These are phyloP conservation scores for Chelonus insularis DNA, from an alignment of 1,140 invertebrate species.

Conservation along the genomic window DNA sequence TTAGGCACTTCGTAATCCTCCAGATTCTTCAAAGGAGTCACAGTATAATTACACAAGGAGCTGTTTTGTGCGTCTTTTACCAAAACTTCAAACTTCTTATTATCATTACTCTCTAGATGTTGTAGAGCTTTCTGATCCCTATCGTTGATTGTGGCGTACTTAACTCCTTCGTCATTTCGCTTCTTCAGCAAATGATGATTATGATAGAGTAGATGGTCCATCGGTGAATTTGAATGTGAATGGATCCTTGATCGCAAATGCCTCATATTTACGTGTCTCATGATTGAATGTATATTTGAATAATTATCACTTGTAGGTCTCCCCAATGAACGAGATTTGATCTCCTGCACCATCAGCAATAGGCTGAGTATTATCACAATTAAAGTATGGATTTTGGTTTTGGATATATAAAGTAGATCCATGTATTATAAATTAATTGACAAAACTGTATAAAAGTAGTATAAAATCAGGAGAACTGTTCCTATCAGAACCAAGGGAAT, in stretches of 20 bases:
- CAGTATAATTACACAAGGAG: conserved; percentile 15
- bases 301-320: too few species aligned
- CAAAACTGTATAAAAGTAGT: neutral
- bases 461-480: neutral
- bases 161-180: neutral
- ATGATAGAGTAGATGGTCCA: too few species aligned
- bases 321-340: too few species aligned
- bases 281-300: too few species aligned
- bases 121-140: neutral
- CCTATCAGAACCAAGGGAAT: conserved; percentile 4
- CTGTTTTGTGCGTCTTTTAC: conserved; percentile 9
- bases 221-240: too few species aligned
- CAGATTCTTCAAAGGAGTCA: neutral
- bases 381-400: too few species aligned
- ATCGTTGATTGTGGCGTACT: neutral
- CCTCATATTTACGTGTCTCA: too few species aligned
- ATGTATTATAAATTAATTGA: neutral
- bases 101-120: neutral
- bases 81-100: neutral
- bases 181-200: neutral
- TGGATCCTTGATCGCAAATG: too few species aligned
- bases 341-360: too few species aligned
- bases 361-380: too few species aligned
- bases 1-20: conserved; percentile 12
- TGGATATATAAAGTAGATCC: neutral